Evolutionary conservation across 2,888 invertebrate species (phyloP), one percentile per base, ranked within the genome.

Genomic region (Blera fallax): DNA sequence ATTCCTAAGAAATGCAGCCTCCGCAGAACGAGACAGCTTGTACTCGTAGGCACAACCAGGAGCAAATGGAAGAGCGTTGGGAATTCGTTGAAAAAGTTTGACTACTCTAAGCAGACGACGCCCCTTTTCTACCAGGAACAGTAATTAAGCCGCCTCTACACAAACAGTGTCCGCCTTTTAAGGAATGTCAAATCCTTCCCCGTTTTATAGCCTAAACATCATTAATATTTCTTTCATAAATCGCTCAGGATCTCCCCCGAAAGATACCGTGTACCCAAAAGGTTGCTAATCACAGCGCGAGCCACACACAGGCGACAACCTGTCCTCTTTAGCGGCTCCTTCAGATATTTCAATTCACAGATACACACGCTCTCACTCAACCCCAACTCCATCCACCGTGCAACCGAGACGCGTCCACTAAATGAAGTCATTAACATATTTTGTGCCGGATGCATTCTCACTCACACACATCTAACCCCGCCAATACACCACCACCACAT

Each of bases 381-480:
- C 62, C 27, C 56, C 14, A 27, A 62, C 62, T 48, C 24, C 45
- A 24, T 48, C 24, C 45, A 24, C 48, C 37, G 6, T 18, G 29
- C 56, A 8, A 18, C n/a, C 45, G 21, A 80, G 37, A 60, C 45
- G 74, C 50, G 29, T 77, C 50, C 34, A 45, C 85, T 76, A 81
- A 85, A 85, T 85, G 76, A 85, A 85, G 85, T 81, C 85, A 85
- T 85, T 85, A 85, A 81, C 81, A 81, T 81, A 81, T 79, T 72
- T 73, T 79, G 64, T 65, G 50, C 50, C 48, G 64, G 54, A 52
- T 72, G 18, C 45, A 37, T 62, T 54, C 64, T 16, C 70, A 54
- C 43, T 52, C 21, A 43, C 58, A 74, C 37, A 72, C n/a, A 27
- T n/a, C 54, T 18, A 7, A 21, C 34, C 8, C 5, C 5, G 3